Base-by-base conservation (phyloP, 2,888 invertebrate species). In the Abrostola tripartita region DNA sequence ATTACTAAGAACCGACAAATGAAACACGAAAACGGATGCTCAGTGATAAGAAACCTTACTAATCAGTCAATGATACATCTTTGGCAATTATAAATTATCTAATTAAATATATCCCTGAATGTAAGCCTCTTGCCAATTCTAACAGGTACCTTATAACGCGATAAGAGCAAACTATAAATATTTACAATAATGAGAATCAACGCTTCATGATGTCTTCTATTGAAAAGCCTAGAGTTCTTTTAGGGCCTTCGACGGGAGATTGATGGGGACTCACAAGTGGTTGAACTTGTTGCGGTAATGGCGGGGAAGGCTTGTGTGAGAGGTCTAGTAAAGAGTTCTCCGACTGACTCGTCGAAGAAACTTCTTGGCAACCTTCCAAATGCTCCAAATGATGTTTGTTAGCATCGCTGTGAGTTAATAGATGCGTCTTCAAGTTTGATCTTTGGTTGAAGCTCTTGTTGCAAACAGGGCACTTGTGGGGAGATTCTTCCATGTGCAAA, bases 401-500 rank as follows among this genome's bases (percentile, higher is more conserved):
- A 1, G 94, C 94, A 81, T 98, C 97, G n/a, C 97, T 97, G 90
- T 98, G 98, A 11, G 98, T 98, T 78, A 98, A 92, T 71, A 98
- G 95, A 89, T 98, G 98, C 0, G 98, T 98, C 92, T 98, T 98
- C 74, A 99, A 95, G 88, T 98, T 98, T 67, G 98, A 98, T 81
- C 98, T 96, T 95, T 98, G 98, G 94, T 98, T 98, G 95, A 98
- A 99, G 84, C 97, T 97, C 69, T 98, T 96, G 82, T 96, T 96
- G 92, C 98, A 98, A 37, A 98, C 97, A 9, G 98, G 97, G 83
- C 98, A 98, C 88, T 98, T 98, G 90, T 98, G 98, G 0, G 98
- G 98, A 6, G 98, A 98, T 90, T 98, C 98, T 91, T 98, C 98
- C 96, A 98, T 96, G 88, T 99, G 99, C 38, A 98, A 96, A 74